phyloP scores from a whole-genome alignment of 2,797 vertebrate genomes.

The Hipposideros larvatus region DNA sequence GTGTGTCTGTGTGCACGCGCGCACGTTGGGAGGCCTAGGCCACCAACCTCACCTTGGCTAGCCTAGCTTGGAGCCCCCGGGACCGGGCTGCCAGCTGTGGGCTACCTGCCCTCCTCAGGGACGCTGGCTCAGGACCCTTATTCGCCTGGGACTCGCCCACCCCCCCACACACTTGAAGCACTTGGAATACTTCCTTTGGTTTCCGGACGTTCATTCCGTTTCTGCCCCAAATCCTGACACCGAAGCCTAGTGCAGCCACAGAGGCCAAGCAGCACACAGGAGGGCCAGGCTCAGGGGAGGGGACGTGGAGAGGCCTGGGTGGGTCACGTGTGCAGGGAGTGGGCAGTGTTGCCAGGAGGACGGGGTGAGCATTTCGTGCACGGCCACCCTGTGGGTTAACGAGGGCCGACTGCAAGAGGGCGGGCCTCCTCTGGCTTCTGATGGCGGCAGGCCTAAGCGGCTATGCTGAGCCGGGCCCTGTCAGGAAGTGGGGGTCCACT shows the following conservation, averaged over 20 bases:
- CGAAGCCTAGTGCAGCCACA: neutral
- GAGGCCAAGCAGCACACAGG: too few relatives aligned
- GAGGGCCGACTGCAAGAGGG: rapidly evolving
- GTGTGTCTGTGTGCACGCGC: too few relatives aligned
- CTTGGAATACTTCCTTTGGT: neutral
- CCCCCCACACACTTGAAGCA: neutral
- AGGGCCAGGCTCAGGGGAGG: neutral
- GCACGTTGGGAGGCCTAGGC: too few relatives aligned
- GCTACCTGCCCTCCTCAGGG: neutral
- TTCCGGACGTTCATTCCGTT: neutral
- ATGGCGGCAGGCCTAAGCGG: neutral
- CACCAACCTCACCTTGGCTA: rapidly evolving
- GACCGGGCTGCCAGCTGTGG: neutral
- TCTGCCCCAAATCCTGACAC: neutral
- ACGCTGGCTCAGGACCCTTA: neutral
- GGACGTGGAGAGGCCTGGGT: neutral
- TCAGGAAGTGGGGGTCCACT: rapidly evolving
- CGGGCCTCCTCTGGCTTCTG: neutral
- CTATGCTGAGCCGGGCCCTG: rapidly evolving
- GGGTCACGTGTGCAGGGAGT: rapidly evolving
- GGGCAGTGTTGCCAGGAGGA: neutral
- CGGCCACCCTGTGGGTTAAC: rapidly evolving
- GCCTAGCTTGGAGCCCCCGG: neutral
- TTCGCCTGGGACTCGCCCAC: neutral
- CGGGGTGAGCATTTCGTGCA: rapidly evolving